Percentiles rank a stretch among this genome's conserved stretches.
Evolutionary conservation across 2,888 invertebrate species (phyloP).

Genomic region (Amphimallon solstitiale): DNA sequence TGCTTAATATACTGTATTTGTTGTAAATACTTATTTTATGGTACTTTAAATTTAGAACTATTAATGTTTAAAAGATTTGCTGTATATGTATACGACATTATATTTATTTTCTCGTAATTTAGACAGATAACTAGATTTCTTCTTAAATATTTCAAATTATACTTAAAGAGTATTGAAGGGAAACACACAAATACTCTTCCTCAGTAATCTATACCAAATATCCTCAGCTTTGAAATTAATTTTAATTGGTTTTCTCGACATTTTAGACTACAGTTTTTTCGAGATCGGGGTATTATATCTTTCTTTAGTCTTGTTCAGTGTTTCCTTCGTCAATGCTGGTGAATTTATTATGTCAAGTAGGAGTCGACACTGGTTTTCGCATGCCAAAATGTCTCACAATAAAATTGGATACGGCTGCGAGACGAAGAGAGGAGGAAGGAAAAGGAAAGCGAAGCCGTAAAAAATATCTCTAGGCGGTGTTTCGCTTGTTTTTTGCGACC

Average conservation of each 20-base stretch:
- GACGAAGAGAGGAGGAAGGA: background rate
- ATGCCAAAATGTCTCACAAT: conserved; percentile 17
- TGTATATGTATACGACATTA: no score
- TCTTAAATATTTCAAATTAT: no score
- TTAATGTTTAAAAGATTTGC: no score
- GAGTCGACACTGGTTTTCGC: conserved; percentile 5
- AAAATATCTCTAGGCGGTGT: conserved; percentile 7
- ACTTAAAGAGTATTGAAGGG: no score
- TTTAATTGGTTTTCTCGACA: conserved; percentile 25
- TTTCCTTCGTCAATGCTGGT: conserved; percentile 24
- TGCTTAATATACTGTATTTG: no score
- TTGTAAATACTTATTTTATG: no score
- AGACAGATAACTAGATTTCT: no score
- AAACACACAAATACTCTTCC: no score
- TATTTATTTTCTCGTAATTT: no score
- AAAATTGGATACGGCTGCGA: conserved; percentile 7
- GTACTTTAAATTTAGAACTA: no score
- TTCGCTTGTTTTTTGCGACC: conserved; percentile 12
- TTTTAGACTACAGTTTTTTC: conserved; percentile 6
- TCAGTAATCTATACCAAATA: conserved; percentile 18
- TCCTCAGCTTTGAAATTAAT: conserved; percentile 18
- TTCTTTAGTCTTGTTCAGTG: background rate
- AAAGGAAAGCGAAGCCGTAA: no score
- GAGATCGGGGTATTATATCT: conserved; percentile 3
- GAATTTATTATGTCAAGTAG: conserved; percentile 28